Evolutionary conservation across 1,140 invertebrate species (phyloP), one percentile per base, ranked within the genome.

Genomic region (Cyrtorhinus lividipennis): DNA sequence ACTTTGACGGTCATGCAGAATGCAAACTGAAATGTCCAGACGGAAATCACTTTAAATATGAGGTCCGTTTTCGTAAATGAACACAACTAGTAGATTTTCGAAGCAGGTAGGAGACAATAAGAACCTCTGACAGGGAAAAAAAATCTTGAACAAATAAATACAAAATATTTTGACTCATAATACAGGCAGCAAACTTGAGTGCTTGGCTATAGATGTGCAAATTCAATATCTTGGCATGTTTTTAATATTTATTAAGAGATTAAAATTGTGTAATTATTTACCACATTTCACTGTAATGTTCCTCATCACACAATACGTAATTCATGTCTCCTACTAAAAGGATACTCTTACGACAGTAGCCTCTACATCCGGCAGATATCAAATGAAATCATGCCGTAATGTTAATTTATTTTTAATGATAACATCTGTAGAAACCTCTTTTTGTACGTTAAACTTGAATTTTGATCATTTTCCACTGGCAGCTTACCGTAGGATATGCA

Each of bases 1-100:
- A 81, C 75, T 67, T 82, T 79, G 1, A 82, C 72, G 10, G 81
- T 82, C 75, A 83, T 72, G 44, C 80, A 81, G 1, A 78, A 72
- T 0, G 80, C 80, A 60, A 79, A 73, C 80, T 82, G 68, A 56
- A 62, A 63, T 24, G 56, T 38, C 25, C 38, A 62, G 68, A 27
- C 20, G n/a, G 18, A 27, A 25, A 25, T 22, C n/a, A 62, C 44
- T 62, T 57, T 56, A 24, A 18, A 59, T 44, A 46, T 59, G 57
- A 24, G 18, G 23, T 63, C 56, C 2, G 20, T 24, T n/a, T n/a
- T n/a, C n/a, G n/a, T n/a, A n/a, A n/a, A n/a, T n/a, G n/a, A n/a
- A n/a, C n/a, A n/a, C n/a, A n/a, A n/a, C n/a, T n/a, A n/a, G 23
- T n/a, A 58, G 20, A 22, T 12, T 2, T 24, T 12, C 2, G n/a